phyloP scores from a whole-genome alignment of 2,113 vertebrate genomes.

The Urocynchramus pylzowi region DNA sequence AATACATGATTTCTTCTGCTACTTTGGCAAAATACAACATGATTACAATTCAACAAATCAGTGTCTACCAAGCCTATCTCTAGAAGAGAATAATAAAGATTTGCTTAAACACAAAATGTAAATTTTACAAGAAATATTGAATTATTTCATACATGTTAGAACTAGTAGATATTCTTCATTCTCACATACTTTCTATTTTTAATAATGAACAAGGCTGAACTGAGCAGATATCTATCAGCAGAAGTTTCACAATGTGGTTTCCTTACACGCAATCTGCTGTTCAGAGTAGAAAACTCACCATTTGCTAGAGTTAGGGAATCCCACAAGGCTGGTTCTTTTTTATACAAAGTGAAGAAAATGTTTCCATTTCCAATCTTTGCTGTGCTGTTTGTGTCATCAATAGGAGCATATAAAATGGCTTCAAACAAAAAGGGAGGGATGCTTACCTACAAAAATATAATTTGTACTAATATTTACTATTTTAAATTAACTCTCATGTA shows the following conservation, averaged over 20 bases:
- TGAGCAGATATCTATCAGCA: neutral
- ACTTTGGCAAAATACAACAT: neutral
- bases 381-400: conserved; percentile 82
- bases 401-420: conserved; percentile 78
- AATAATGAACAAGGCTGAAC: neutral
- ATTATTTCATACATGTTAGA: rapidly evolving
- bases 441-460: conserved; percentile 78
- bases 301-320: conserved; percentile 71
- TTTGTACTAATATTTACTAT: neutral
- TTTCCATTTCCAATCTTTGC: conserved; percentile 84
- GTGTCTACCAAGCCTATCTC: neutral
- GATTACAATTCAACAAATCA: neutral
- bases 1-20: neutral
- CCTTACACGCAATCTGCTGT: neutral
- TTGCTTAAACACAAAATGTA: neutral
- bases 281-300: conserved; percentile 62
- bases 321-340: conserved; percentile 80
- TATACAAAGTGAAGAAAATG: conserved; percentile 81
- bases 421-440: conserved; percentile 90
- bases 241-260: neutral
- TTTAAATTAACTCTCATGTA: neutral
- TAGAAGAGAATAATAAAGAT: neutral
- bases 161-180: neutral
- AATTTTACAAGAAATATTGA: neutral
- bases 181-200: neutral